These are phyloP conservation scores for Archocentrus centrarchus DNA, from an alignment of 2,113 vertebrate genomes.

Conservation along the genomic window DNA sequence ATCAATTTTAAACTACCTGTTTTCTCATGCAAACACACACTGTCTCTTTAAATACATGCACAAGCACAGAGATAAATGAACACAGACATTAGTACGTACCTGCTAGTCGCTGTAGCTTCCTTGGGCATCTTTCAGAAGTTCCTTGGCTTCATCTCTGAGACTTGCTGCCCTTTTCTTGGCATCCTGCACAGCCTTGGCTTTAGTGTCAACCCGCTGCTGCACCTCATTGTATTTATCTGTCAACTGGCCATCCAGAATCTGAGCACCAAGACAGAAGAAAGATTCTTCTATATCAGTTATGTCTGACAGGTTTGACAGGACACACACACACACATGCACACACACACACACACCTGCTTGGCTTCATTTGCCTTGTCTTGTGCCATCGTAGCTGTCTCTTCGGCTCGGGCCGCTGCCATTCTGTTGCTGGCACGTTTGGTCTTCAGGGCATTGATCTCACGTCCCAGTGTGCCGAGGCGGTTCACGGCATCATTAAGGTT, in stretches of 20 bases:
- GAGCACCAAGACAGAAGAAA: constrained; percentile 21
- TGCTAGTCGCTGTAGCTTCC: constrained; percentile 89
- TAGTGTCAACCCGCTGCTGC: constrained; percentile 87
- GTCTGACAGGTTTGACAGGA: neutral
- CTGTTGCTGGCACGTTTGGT: constrained; percentile 92
- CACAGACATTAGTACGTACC: constrained; percentile 81
- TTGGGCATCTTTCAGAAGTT: constrained; percentile 88
- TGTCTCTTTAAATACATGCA: neutral
- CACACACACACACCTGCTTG: constrained; percentile 84
- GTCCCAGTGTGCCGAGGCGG: constrained; percentile 81
- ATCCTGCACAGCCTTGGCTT: constrained; percentile 84
- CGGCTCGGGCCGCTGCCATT: constrained; percentile 88
- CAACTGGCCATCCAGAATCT: constrained; percentile 90
- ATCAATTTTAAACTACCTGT: neutral
- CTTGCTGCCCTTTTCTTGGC: constrained; percentile 89
- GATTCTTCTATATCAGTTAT: neutral
- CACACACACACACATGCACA: neutral
- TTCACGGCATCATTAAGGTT: constrained; percentile 83
- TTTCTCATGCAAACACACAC: neutral
- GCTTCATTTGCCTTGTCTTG: constrained; percentile 89
- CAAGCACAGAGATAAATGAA: constrained; percentile 54
- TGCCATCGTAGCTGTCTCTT: constrained; percentile 88
- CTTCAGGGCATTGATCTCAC: constrained; percentile 86
- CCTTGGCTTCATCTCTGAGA: constrained; percentile 88
- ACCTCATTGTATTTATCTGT: constrained; percentile 89